Base-by-base conservation (phyloP, 2,797 vertebrate genomes). In the Lagorchestes hirsutus region DNA sequence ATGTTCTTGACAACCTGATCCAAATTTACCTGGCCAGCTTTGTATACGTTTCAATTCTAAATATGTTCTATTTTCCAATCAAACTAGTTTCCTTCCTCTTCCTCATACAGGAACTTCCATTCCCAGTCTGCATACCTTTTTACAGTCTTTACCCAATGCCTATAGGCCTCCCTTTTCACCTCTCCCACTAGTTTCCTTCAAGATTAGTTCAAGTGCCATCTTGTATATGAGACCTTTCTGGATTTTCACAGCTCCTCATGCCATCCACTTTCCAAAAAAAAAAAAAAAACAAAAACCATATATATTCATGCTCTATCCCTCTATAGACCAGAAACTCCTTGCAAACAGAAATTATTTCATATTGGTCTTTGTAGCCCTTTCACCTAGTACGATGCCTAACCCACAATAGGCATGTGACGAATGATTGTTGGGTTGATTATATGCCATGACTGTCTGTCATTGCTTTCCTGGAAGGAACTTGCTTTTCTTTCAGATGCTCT, bases 391-490 rank as follows among this genome's bases (percentile, higher is more conserved):
- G 18, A 82, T 82, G 40, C 67, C n/a, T 82, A 22, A 24, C 3
- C 24, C 9, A 87, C 24, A 87, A 87, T 27, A 46, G 40, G 40
- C 74, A 27, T 87, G 22, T 40, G 46, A 87, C 50, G 50, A 87
- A 87, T 50, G 74, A 87, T 50, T 50, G 74, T 27, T 46, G 40
- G 40, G 40, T 12, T 55, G 11, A 94, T 92, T 50, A 74, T 90
- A 27, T 90, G 90, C 0, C 58, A 28, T 87, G 94, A 87, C 56
- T 31, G 93, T 93, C 93, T 92, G n/a, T 54, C 74, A 91, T 92
- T 59, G 22, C 52, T 29, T 94, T 96, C 90, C 11, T 91, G 31
- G 54, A 95, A 12, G 16, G 91, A 55, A 28, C 54, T 90, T 92
- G 90, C 50, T 46, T 18, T 94, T 95, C 34, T 93, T 91, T 55